These are phyloP conservation scores for Drosophila kanapiae DNA, from an alignment of 1,140 invertebrate genomes.

Conservation along the genomic window DNA sequence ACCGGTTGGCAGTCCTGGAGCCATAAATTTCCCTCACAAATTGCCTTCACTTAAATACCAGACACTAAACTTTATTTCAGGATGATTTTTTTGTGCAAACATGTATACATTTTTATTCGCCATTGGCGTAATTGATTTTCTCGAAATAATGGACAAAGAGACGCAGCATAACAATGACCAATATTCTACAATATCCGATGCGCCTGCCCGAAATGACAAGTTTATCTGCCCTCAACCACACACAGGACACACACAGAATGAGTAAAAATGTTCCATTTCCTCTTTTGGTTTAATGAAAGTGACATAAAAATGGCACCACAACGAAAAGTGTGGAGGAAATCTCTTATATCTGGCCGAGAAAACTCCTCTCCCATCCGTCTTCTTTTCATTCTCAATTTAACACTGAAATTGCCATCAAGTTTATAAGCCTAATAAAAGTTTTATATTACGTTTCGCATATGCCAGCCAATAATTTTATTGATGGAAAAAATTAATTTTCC, in stretches of 20 bases:
- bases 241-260: conserved; percentile 1
- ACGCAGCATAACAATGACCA: conserved; percentile 31
- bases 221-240: conserved; percentile 39
- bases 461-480: conserved; percentile 38
- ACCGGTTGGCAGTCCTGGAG: neutral
- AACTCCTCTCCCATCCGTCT: neutral
- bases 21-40: conserved; percentile 11
- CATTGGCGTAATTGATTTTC: conserved; percentile 52
- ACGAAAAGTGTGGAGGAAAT: conserved; percentile 1
- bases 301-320: conserved; percentile 41
- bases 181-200: conserved; percentile 41
- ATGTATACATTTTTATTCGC: conserved; percentile 21
- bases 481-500: conserved; percentile 66
- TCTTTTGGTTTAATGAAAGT: conserved; percentile 43
- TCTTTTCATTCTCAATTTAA: conserved; percentile 13
- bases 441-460: conserved; percentile 37
- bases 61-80: conserved; percentile 21
- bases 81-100: conserved; percentile 3
- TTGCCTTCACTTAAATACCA: conserved; percentile 6
- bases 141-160: conserved; percentile 38
- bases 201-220: conserved; percentile 32
- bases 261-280: conserved; percentile 37
- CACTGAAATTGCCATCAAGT: conserved; percentile 44
- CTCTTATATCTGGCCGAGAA: neutral
- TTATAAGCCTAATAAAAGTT: conserved; percentile 70